A percentile compares a stretch with the other conserved stretches of the same genome.
Conservation (phyloP, 2,113 vertebrate species). For the Phoenicopterus ruber region DNA sequence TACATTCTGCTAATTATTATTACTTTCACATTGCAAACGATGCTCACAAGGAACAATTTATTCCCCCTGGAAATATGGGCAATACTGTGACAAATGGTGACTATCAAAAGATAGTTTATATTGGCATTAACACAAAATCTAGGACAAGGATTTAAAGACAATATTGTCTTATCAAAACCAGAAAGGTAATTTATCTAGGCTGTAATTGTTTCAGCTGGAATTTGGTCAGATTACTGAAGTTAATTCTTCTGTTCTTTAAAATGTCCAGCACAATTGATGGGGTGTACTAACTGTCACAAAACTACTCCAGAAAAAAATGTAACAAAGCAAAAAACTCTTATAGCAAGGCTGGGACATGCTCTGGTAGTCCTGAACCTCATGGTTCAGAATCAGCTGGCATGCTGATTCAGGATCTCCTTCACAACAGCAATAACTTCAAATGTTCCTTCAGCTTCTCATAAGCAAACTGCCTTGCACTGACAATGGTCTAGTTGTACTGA, state of each 20-base stretch:
- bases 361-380: too few relatives aligned
- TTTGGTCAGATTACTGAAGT: background rate
- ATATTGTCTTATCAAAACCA: background rate
- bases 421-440: background rate
- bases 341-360: background rate
- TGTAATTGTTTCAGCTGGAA: background rate
- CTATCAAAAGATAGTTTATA: background rate
- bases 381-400: background rate
- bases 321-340: background rate
- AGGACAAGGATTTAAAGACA: background rate
- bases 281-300: background rate
- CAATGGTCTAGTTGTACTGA: background rate
- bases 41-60: background rate
- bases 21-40: background rate
- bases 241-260: background rate
- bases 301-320: background rate
- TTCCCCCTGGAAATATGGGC: background rate
- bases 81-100: background rate
- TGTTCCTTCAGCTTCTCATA: background rate
- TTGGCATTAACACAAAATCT: background rate
- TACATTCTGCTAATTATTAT: background rate
- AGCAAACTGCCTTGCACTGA: background rate
- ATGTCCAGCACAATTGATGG: background rate
- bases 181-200: background rate
- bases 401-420: background rate